Percentiles rank a stretch among this genome's conserved stretches.
phyloP scores from a whole-genome alignment of 1,140 invertebrate species.

The Pentalonia nigronervosa region DNA sequence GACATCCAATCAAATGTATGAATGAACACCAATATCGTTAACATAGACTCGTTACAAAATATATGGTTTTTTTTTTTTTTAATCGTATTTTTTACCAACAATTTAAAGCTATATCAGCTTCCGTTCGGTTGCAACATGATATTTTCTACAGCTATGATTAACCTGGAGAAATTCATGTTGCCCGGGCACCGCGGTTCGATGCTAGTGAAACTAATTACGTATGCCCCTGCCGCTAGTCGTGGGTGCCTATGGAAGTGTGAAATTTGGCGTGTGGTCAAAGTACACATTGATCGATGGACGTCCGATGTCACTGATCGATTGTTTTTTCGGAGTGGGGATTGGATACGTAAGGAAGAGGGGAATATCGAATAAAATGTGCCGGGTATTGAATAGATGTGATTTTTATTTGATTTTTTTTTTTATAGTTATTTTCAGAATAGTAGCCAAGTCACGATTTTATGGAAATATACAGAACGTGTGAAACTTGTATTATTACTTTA shows the following conservation, averaged over 20 bases:
- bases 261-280: slow-evolving; percentile 43
- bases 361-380: neutral
- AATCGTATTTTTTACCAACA: neutral
- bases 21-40: neutral
- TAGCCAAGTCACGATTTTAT: slow-evolving; percentile 17
- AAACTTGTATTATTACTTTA: slow-evolving; percentile 5
- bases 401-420: neutral
- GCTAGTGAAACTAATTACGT: slow-evolving; percentile 52
- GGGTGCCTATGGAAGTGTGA: slow-evolving; percentile 43
- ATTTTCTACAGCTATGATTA: slow-evolving; percentile 6
- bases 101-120: slow-evolving; percentile 6
- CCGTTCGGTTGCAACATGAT: neutral
- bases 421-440: neutral
- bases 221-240: neutral
- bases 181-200: neutral
- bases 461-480: neutral
- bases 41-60: neutral
- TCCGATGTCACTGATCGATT: slow-evolving; percentile 18
- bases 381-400: neutral
- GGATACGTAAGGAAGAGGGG: neutral
- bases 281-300: slow-evolving; percentile 4
- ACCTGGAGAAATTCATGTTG: slow-evolving; percentile 4
- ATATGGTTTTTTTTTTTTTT: neutral
- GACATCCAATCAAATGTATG: too few relatives aligned
- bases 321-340: neutral